phyloP scores from a whole-genome alignment of 2,797 vertebrate genomes.

The Astyanax mexicanus region DNA sequence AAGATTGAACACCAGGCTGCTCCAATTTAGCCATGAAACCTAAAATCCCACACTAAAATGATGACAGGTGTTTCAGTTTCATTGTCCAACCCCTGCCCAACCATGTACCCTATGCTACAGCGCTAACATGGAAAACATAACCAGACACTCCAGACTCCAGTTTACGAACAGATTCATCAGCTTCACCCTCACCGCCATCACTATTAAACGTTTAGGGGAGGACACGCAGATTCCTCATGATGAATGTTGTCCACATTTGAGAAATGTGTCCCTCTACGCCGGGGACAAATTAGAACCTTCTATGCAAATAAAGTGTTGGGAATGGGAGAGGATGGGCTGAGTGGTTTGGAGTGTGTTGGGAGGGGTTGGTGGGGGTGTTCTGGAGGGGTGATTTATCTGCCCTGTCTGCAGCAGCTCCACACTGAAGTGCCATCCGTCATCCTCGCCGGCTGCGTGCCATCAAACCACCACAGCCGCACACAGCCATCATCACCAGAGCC shows the following conservation, averaged over 20 bases:
- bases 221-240: constrained; percentile 46
- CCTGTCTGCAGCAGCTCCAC: constrained; percentile 40
- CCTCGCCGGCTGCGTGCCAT: constrained; percentile 46
- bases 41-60: no score
- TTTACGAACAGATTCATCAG: constrained; percentile 67
- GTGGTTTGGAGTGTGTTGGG: constrained; percentile 51
- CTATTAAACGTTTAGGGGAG: constrained; percentile 56
- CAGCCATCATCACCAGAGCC: constrained; percentile 21
- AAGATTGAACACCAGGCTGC: no score
- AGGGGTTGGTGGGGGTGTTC: constrained; percentile 45
- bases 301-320: constrained; percentile 53
- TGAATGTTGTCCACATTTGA: constrained; percentile 49
- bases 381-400: constrained; percentile 63
- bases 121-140: no score
- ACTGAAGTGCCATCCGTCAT: constrained; percentile 54
- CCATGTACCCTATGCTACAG: no score
- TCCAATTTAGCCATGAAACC: no score
- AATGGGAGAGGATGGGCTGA: constrained; percentile 38
- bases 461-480: constrained; percentile 35
- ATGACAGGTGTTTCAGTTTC: no score
- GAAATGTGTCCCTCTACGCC: constrained; percentile 52
- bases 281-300: constrained; percentile 61
- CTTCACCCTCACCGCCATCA: constrained; percentile 55
- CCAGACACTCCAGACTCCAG: no score
- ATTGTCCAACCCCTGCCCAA: no score